Conservation (phyloP, 2,113 vertebrate genomes). For the Aegotheles bennettii region DNA sequence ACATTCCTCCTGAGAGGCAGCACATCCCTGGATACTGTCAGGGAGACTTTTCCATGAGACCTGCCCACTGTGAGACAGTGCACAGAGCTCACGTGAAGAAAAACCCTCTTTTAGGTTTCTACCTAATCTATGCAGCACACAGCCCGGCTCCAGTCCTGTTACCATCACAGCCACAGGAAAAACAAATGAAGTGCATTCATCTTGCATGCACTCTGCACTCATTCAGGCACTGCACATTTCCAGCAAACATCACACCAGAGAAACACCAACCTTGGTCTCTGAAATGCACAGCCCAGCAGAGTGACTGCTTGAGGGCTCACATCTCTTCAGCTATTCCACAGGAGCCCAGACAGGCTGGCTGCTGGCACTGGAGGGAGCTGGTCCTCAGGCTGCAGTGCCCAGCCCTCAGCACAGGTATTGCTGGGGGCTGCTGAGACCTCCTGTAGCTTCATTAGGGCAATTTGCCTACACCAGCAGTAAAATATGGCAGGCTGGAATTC, state of each 20-base stretch:
- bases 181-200: neutral
- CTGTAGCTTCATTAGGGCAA: neutral
- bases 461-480: neutral
- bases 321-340: neutral
- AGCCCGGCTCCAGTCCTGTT: neutral
- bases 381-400: neutral
- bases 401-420: neutral
- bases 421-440: accelerated
- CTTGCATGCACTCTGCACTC: neutral
- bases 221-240: neutral
- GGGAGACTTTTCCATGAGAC: neutral
- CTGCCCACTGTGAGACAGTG: neutral
- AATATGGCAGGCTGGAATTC: neutral
- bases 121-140: neutral
- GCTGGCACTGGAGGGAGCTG: neutral
- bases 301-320: neutral
- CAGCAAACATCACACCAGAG: neutral
- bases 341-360: neutral
- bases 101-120: neutral
- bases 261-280: neutral
- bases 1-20: neutral
- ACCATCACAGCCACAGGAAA: neutral
- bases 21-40: neutral
- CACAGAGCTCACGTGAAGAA: neutral
- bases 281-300: accelerated